Evolutionary conservation across 2,888 invertebrate species (phyloP).

Genomic region (Calliphora vomitoria): DNA sequence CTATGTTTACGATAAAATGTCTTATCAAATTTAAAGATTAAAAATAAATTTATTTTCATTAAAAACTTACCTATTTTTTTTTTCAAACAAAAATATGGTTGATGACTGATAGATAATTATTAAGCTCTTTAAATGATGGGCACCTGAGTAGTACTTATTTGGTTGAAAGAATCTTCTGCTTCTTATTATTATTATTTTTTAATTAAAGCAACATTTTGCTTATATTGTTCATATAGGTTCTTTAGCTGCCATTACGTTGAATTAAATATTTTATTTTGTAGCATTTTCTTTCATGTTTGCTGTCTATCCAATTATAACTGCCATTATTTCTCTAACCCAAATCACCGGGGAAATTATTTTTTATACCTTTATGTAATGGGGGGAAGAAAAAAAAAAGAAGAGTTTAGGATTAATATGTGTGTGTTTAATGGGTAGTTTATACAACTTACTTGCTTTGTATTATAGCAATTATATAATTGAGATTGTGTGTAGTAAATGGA

Average conservation of each 20-base stretch:
- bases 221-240: not conserved
- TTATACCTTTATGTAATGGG: slow-evolving; percentile 7
- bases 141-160: not conserved
- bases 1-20: not conserved
- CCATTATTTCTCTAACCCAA: slow-evolving; percentile 13
- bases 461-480: slow-evolving; percentile 5
- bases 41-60: not conserved
- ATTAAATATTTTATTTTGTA: slow-evolving; percentile 4
- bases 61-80: slow-evolving; percentile 1
- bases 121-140: not conserved
- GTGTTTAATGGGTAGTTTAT: slow-evolving; percentile 31
- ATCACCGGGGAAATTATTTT: slow-evolving; percentile 22
- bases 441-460: slow-evolving; percentile 55
- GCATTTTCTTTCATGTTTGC: slow-evolving; percentile 23
- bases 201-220: not conserved
- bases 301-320: slow-evolving; percentile 10
- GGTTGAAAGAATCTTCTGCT: not conserved
- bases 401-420: slow-evolving; percentile 24
- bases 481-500: not conserved
- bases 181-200: not conserved
- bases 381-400: not conserved
- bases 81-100: not conserved
- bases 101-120: not conserved
- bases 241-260: slow-evolving; percentile 1
- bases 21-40: not conserved